These are phyloP conservation scores for Syrmaticus mikado DNA, from an alignment of 2,113 vertebrate species.

Conservation along the genomic window DNA sequence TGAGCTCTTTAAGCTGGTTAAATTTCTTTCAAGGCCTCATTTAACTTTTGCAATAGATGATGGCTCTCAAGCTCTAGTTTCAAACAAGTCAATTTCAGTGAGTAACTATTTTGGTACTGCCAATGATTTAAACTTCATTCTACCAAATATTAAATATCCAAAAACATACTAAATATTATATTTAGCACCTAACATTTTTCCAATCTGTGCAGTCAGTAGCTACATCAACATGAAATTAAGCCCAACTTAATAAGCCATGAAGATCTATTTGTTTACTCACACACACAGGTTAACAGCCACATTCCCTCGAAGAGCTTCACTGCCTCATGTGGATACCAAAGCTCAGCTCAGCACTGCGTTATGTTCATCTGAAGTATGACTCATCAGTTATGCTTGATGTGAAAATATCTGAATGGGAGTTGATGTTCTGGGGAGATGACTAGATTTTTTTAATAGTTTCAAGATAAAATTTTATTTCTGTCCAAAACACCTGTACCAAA, in stretches of 20 bases:
- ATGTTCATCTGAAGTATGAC: neutral
- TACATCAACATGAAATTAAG: neutral
- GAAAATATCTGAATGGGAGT: neutral
- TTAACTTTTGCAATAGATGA: neutral
- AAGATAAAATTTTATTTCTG: neutral
- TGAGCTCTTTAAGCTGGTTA: neutral
- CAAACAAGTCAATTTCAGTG: neutral
- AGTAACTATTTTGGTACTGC: neutral
- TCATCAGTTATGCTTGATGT: neutral
- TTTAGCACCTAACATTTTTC: neutral
- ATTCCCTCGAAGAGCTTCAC: neutral
- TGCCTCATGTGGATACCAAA: neutral
- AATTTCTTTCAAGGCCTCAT: conserved; percentile 7
- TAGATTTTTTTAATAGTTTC: neutral
- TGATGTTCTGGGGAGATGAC: neutral
- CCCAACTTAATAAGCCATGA: neutral
- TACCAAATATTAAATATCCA: neutral
- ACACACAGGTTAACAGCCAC: neutral
- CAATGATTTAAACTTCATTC: neutral
- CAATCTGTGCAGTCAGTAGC: neutral
- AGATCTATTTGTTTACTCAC: neutral
- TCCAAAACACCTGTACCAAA: neutral
- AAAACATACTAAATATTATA: neutral
- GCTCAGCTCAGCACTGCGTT: neutral
- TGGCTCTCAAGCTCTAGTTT: neutral